Percentiles rank a stretch among this genome's conserved stretches.
phyloP scores from a whole-genome alignment of 2,113 vertebrate genomes.

The Aegithalos caudatus region DNA sequence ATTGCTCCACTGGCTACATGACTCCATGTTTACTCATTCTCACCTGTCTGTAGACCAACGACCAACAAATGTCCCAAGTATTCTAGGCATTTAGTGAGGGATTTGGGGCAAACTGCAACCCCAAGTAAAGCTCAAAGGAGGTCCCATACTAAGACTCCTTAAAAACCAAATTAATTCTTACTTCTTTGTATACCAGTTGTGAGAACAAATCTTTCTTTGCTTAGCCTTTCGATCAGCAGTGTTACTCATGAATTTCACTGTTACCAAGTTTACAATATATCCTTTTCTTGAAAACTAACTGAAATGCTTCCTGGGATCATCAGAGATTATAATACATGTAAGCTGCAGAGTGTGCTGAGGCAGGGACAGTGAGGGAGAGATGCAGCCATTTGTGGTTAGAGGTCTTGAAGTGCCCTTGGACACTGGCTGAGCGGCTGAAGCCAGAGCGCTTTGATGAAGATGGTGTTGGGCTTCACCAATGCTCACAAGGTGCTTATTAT shows the following conservation, averaged over 20 bases:
- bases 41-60: not conserved
- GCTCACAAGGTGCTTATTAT: not conserved
- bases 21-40: slow-evolving; percentile 43
- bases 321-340: not conserved
- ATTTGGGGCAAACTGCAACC: not conserved
- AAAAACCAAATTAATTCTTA: not conserved
- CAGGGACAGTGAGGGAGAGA: not conserved
- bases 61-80: not conserved
- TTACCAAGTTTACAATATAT: not conserved
- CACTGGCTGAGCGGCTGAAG: not conserved
- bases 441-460: not conserved
- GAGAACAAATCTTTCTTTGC: not conserved
- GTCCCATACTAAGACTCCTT: not conserved
- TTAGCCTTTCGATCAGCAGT: not conserved
- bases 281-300: not conserved
- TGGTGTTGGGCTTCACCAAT: not conserved
- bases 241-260: not conserved
- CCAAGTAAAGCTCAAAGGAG: not conserved
- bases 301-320: not conserved
- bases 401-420: not conserved
- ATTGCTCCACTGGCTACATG: slow-evolving; percentile 6
- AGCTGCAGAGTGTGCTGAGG: not conserved
- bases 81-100: not conserved
- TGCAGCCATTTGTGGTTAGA: not conserved
- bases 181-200: not conserved